These are phyloP conservation scores for Phaonia tiefii DNA, from an alignment of 2,888 invertebrate species.

Conservation along the genomic window DNA sequence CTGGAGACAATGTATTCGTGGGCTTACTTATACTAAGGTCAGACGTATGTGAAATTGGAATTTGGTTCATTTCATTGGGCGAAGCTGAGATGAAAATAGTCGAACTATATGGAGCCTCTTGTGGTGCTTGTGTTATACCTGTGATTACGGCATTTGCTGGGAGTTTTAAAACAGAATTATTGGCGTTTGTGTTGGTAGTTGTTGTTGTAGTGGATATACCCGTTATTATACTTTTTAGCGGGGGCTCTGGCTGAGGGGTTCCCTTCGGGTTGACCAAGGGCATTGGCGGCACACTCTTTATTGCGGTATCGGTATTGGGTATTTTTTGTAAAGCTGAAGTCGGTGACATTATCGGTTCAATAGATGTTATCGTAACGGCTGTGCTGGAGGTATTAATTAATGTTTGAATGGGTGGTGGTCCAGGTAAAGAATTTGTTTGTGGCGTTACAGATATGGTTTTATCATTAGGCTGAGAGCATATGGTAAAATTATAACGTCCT, in stretches of 20 bases:
- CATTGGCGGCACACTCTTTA: slow-evolving; percentile 44
- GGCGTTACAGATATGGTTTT: slow-evolving; percentile 27
- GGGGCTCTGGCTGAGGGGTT: slow-evolving; percentile 39
- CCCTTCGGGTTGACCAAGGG: slow-evolving; percentile 4
- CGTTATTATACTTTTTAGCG: slow-evolving; percentile 52
- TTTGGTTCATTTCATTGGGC: background rate
- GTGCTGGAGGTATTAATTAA: slow-evolving; percentile 8
- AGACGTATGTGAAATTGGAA: slow-evolving; percentile 5
- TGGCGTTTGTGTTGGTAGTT: slow-evolving; percentile 5
- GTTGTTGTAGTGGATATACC: slow-evolving; percentile 34
- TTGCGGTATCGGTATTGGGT: slow-evolving; percentile 37
- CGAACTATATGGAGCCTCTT: slow-evolving; percentile 63
- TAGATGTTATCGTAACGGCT: too few species aligned
- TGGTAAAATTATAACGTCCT: slow-evolving; percentile 24
- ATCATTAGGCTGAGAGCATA: slow-evolving; percentile 17
- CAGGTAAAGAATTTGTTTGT: slow-evolving; percentile 10
- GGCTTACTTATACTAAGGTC: background rate
- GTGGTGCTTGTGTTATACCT: slow-evolving; percentile 61
- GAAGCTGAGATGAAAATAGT: slow-evolving; percentile 66
- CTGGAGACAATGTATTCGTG: background rate
- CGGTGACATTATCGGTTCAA: too few species aligned
- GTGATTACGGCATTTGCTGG: slow-evolving; percentile 64
- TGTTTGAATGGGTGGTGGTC: slow-evolving; percentile 13
- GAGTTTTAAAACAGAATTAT: slow-evolving; percentile 12
- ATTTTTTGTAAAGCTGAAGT: background rate